Evolutionary conservation across 2,888 invertebrate species (phyloP).

Genomic region (Campoletis raptor): DNA sequence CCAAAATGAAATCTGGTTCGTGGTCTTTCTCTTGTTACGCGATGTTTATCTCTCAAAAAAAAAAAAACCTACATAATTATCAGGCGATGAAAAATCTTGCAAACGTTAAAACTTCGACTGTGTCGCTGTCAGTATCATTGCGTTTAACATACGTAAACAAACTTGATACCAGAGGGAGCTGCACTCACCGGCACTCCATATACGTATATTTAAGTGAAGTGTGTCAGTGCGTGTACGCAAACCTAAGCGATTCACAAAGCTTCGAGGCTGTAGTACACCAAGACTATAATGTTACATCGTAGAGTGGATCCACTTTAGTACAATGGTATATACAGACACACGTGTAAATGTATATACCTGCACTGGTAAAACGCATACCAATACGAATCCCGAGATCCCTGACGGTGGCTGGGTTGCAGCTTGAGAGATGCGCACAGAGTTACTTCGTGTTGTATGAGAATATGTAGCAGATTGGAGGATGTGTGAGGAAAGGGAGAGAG

Average conservation of each 20-base stretch:
- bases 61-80: neutral
- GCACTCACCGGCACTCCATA: neutral
- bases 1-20: neutral
- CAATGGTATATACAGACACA: neutral
- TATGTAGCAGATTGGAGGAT: neutral
- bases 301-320: slow-evolving; percentile 20
- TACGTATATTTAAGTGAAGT: slow-evolving; percentile 16
- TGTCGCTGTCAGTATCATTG: slow-evolving; percentile 23
- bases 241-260: slow-evolving; percentile 56
- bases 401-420: slow-evolving; percentile 9
- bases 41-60: neutral
- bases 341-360: slow-evolving; percentile 10
- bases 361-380: slow-evolving; percentile 21
- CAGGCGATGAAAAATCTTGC: neutral
- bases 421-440: slow-evolving; percentile 44
- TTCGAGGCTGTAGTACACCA: slow-evolving; percentile 4
- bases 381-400: slow-evolving; percentile 36
- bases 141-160: slow-evolving; percentile 22
- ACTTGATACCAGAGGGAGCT: neutral
- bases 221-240: slow-evolving; percentile 20
- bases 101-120: slow-evolving; percentile 1
- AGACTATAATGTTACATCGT: slow-evolving; percentile 16
- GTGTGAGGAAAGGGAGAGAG: neutral
- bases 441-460: slow-evolving; percentile 24
- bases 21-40: neutral